Percentiles rank a stretch among this genome's conserved stretches.
These are phyloP conservation scores for Colostygia pectinataria DNA, from an alignment of 2,888 invertebrate species.

Conservation along the genomic window DNA sequence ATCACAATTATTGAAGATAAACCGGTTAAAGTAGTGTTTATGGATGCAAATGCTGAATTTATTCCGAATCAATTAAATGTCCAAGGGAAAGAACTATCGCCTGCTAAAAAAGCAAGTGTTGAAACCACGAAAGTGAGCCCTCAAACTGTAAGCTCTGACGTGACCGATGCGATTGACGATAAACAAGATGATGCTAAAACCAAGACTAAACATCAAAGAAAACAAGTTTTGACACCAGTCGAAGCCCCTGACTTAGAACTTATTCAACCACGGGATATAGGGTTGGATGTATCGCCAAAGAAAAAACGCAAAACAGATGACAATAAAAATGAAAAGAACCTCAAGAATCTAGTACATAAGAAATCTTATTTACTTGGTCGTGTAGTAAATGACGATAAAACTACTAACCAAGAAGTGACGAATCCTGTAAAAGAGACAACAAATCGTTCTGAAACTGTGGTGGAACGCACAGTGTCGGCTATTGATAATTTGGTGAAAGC, in stretches of 20 bases:
- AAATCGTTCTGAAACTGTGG: conserved; percentile 43
- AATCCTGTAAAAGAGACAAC: conserved; percentile 41
- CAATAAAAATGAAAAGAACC: conserved; percentile 51
- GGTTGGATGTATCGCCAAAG: conserved; percentile 62
- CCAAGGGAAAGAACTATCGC: conserved; percentile 67
- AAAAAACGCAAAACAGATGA: conserved; percentile 70
- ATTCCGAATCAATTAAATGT: conserved; percentile 58
- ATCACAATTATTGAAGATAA: conserved; percentile 75
- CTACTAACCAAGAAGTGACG: conserved; percentile 36
- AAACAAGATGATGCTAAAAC: conserved; percentile 60
- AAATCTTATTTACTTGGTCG: conserved; percentile 70
- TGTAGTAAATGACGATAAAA: conserved; percentile 45
- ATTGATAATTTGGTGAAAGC: conserved; percentile 76
- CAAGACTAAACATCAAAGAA: conserved; percentile 75
- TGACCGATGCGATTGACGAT: conserved; percentile 53
- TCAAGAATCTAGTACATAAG: conserved; percentile 64
- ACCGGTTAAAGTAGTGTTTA: conserved; percentile 73
- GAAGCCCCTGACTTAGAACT: conserved; percentile 73
- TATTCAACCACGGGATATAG: conserved; percentile 68
- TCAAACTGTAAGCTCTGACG: conserved; percentile 64
- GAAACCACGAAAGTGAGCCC: conserved; percentile 42
- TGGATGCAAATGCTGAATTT: conserved; percentile 61
- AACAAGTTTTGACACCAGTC: conserved; percentile 76
- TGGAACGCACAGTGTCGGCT: conserved; percentile 61
- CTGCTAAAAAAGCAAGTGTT: conserved; percentile 51